Percentiles rank a stretch among this genome's conserved stretches.
These are phyloP conservation scores for Drosophila pegasa DNA, from an alignment of 2,888 invertebrate genomes.

Conservation along the genomic window DNA sequence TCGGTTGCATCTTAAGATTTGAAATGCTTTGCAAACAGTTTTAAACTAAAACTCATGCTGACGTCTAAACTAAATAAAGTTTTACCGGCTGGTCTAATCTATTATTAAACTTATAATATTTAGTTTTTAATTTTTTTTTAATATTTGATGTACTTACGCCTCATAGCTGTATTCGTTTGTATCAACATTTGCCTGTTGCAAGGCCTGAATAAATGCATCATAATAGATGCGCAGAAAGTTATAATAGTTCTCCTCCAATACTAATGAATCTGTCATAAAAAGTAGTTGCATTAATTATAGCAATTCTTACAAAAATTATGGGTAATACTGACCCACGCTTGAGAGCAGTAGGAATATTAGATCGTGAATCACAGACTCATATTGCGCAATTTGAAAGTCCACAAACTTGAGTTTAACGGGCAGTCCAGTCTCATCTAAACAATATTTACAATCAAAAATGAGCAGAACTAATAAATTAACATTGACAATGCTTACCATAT, in stretches of 20 bases:
- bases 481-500: slow-evolving; percentile 76
- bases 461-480: too few relatives aligned
- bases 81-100: background rate
- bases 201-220: slow-evolving; percentile 84
- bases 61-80: too few relatives aligned
- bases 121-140: background rate
- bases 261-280: slow-evolving; percentile 69
- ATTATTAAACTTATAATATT: background rate
- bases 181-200: slow-evolving; percentile 84
- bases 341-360: slow-evolving; percentile 86
- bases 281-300: too few relatives aligned
- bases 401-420: slow-evolving; percentile 86
- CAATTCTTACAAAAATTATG: too few relatives aligned
- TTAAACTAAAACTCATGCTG: background rate
- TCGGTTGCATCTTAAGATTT: background rate
- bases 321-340: slow-evolving; percentile 85
- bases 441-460: background rate
- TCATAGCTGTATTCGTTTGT: slow-evolving; percentile 84
- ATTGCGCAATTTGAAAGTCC: slow-evolving; percentile 87
- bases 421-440: slow-evolving; percentile 71
- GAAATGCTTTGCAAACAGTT: background rate
- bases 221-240: slow-evolving; percentile 86
- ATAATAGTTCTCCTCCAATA: slow-evolving; percentile 85
- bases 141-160: slow-evolving; percentile 71
- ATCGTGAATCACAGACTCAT: slow-evolving; percentile 86